Evolutionary conservation across 2,888 invertebrate genomes (phyloP).

Genomic region (Ennomos fuscantarius): DNA sequence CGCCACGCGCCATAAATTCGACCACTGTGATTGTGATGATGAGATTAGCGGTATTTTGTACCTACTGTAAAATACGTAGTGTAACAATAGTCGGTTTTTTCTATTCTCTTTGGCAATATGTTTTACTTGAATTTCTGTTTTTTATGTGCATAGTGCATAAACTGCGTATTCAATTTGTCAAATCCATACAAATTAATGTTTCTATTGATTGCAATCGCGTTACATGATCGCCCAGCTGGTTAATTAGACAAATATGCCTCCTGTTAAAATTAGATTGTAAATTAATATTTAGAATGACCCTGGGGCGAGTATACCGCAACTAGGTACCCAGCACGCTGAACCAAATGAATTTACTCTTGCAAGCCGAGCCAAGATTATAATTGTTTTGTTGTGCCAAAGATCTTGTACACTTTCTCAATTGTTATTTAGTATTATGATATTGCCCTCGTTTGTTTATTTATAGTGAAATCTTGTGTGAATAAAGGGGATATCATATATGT

Average conservation of each 20-base stretch:
- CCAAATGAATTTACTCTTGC: conserved; percentile 9
- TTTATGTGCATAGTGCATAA: no score
- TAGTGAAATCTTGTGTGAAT: not conserved
- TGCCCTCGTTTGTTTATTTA: not conserved
- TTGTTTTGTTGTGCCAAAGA: conserved; percentile 2
- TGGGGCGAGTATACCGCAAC: conserved; percentile 16
- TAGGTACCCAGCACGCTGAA: conserved; percentile 1
- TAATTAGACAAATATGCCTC: no score
- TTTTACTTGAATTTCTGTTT: not conserved
- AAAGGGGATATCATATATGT: no score
- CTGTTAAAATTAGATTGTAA: conserved; percentile 7
- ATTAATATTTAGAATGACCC: conserved; percentile 17
- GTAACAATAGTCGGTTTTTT: no score
- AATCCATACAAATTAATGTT: no score
- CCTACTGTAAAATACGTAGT: not conserved
- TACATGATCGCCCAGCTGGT: no score
- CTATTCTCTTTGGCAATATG: not conserved
- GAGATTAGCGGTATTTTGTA: conserved; percentile 4
- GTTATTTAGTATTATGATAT: conserved; percentile 3
- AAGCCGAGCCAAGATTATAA: conserved; percentile 20
- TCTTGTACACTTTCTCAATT: conserved; percentile 6
- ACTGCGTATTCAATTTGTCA: no score
- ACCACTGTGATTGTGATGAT: no score
- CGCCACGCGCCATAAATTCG: conserved; percentile 11
- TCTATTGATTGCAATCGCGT: no score